Evolutionary conservation across 2,797 vertebrate genomes (phyloP).

Genomic region (Danio jaintianensis): DNA sequence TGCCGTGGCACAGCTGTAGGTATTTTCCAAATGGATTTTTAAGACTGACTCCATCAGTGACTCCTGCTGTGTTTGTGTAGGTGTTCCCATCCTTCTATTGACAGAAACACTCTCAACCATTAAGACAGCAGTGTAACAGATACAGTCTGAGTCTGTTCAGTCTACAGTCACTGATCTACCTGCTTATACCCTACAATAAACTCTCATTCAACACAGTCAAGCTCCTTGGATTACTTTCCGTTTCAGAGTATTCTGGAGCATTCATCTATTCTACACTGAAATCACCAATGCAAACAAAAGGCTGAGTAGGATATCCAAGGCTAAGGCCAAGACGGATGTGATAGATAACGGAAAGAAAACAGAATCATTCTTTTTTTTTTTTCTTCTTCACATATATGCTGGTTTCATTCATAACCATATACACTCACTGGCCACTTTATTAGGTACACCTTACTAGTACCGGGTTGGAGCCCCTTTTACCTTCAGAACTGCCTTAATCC

Average conservation of each 20-base stretch:
- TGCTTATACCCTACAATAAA: slow-evolving; percentile 16
- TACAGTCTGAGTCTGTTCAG: slow-evolving; percentile 3
- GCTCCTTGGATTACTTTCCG: slow-evolving; percentile 3
- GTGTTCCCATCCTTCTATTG: slow-evolving; percentile 33
- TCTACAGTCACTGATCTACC: neutral
- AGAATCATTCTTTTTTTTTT: neutral
- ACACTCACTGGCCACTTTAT: too few species aligned
- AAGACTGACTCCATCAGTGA: slow-evolving; percentile 16
- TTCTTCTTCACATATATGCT: too few species aligned
- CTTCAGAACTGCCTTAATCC: too few species aligned
- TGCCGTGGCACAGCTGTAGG: too few species aligned
- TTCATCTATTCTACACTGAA: neutral
- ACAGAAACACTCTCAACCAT: slow-evolving; percentile 4
- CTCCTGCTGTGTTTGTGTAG: slow-evolving; percentile 49
- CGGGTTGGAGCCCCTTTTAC: too few species aligned
- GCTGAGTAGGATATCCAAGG: neutral
- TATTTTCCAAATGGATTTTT: neutral
- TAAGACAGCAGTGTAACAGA: slow-evolving; percentile 28
- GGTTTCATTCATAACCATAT: neutral
- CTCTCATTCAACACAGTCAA: slow-evolving; percentile 10
- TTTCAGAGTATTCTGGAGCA: neutral
- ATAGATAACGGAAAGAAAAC: neutral
- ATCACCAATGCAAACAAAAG: slow-evolving; percentile 4
- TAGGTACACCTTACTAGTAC: too few species aligned
- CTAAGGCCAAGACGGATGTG: too few species aligned